Evolutionary conservation across 2,888 invertebrate species (phyloP).

Genomic region (Mallateleia sp.): DNA sequence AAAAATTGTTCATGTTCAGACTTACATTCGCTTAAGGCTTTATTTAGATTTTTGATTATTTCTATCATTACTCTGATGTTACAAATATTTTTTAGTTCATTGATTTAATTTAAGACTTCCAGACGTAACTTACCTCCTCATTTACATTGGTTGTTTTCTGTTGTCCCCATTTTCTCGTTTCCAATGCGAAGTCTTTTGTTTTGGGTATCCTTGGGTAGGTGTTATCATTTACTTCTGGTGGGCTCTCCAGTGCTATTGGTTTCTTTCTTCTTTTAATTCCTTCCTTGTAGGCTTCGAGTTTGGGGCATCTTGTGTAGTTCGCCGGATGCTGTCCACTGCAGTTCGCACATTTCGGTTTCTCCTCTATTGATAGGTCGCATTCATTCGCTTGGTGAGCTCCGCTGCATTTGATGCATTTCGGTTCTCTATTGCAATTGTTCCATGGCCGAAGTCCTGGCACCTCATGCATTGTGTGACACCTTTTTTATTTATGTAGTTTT

Average conservation of each 20-base stretch:
- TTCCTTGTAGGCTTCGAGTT: not conserved
- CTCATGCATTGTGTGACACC: slow-evolving; percentile 30
- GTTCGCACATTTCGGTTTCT: slow-evolving; percentile 7
- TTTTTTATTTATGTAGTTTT: slow-evolving; percentile 22
- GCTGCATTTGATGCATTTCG: slow-evolving; percentile 28
- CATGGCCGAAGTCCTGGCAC: slow-evolving; percentile 19
- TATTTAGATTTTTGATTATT: not conserved
- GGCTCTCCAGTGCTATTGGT: not conserved
- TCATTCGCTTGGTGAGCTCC: not conserved
- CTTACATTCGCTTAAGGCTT: not conserved
- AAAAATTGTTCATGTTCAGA: not conserved
- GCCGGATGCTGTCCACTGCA: slow-evolving; percentile 7
- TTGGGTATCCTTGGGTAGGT: not conserved
- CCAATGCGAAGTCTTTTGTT: not conserved
- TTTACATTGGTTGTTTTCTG: not conserved
- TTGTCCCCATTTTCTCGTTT: too few relatives aligned
- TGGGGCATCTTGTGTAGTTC: not conserved
- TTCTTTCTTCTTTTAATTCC: not conserved
- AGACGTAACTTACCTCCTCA: too few relatives aligned
- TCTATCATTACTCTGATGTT: not conserved
- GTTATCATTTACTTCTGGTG: not conserved
- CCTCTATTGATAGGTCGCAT: not conserved
- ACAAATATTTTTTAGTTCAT: not conserved
- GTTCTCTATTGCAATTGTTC: slow-evolving; percentile 2
- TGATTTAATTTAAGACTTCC: not conserved